Conservation (phyloP, 1,140 invertebrate species). For the Achroia grisella region DNA sequence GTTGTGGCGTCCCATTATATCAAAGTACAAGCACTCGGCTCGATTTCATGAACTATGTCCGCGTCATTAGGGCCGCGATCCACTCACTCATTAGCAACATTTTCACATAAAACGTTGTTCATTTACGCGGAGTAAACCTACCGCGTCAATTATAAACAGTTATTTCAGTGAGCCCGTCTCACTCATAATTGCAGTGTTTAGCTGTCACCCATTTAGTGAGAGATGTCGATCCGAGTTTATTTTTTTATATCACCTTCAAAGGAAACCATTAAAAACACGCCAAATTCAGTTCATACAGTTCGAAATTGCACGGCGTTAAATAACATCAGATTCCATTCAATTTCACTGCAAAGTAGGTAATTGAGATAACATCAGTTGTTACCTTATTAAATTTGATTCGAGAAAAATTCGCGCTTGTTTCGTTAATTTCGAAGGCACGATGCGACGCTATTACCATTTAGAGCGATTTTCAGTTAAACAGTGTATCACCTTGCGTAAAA, state of each 20-base stretch:
- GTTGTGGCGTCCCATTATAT: conserved; percentile 7
- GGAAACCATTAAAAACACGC: conserved; percentile 13
- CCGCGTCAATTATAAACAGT: conserved; percentile 52
- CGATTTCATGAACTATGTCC: conserved; percentile 54
- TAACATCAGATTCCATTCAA: conserved; percentile 31
- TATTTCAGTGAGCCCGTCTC: conserved; percentile 38
- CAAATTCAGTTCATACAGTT: conserved; percentile 7
- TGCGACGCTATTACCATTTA: conserved; percentile 47
- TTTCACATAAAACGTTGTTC: conserved; percentile 50
- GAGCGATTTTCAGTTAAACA: conserved; percentile 56
- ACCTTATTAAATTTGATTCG: conserved; percentile 57
- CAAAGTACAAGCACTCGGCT: conserved; percentile 21
- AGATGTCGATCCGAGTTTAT: conserved; percentile 34
- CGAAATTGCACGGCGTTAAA: conserved; percentile 20
- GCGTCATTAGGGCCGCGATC: conserved; percentile 42
- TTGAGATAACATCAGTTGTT: conserved; percentile 37
- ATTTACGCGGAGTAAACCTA: conserved; percentile 36
- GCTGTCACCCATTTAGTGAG: conserved; percentile 41
- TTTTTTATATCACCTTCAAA: conserved; percentile 11
- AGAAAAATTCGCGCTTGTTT: conserved; percentile 52
- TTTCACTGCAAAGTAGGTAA: conserved; percentile 34
- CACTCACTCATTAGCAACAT: conserved; percentile 51
- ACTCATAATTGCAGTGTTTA: conserved; percentile 46
- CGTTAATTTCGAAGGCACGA: conserved; percentile 39
- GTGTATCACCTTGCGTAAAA: conserved; percentile 35